Base-by-base conservation (phyloP, 2,113 vertebrate genomes). In the Serinus canaria region DNA sequence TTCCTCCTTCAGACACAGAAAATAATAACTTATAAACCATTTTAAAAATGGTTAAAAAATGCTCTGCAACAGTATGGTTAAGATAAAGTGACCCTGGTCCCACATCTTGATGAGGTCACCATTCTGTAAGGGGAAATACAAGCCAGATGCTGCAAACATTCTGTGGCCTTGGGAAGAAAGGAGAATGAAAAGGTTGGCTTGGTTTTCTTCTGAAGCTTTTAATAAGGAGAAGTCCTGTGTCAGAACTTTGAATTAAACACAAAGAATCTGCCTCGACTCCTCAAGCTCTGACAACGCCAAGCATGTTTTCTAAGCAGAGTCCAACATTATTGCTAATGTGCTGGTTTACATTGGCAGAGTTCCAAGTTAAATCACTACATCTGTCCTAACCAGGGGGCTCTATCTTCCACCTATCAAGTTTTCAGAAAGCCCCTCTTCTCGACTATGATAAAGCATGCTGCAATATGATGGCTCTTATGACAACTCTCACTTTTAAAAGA, bases 151-250 rank as follows among this genome's bases (percentile, higher is more conserved):
- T 81, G 62, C 77, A 53, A 95, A 78, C 9, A 9, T 74, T 87
- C 49, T 5, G 10, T 68, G 35, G 59, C 53, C 76, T 80, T 81
- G 21, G 19, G 35, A 87, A 78, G 60, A 83, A 92, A 78, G 25
- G 39, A 55, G 56, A 83, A 80, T 44, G 13, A 66, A 93, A 92
- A 83, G 8, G 25, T 53, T 80, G 49, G 25, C 46, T 56, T 73
- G 24, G 7, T 56, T 92, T 95, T 73, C 58, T 73, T 93, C 69
- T 92, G 80, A 86, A 90, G 79, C 58, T 28, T 79, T 76, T 90
- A 80, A 72, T 28, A 93, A 58, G n/a, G 53, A 85, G 53, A 39
- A 76, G 44, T 66, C 41, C 63, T 85, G 31, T 60, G 27, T 67
- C 70, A 80, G 75, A 76, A 64, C n/a, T 73, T 72, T 56, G 63